Base-by-base conservation (phyloP, 2,113 vertebrate species). In the Xerus inauris region DNA sequence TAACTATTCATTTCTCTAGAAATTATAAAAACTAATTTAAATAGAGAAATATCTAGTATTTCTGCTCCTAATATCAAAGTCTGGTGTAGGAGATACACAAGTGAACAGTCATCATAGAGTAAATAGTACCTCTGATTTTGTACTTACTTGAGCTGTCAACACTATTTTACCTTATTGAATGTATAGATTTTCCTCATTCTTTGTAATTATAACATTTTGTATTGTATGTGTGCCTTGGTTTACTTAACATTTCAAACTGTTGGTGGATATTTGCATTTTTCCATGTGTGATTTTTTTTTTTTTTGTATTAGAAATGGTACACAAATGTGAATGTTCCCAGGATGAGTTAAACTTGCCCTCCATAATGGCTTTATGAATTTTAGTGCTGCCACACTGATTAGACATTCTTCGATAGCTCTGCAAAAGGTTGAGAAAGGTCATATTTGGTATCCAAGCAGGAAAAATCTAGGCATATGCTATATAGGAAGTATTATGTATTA, bases 321-420 rank as follows among this genome's bases (percentile, higher is more conserved):
- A 80, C 40, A 80, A 72, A 94, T 72, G 28, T 30, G 26, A 40
- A 35, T 89, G 22, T 84, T 30, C 86, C 28, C 71, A 57, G 28
- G 26, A 10, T 83, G 49, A 51, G 67, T 94, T 90, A 92, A 67
- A 87, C n/a, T 69, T 90, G 76, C 76, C 26, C 20, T 89, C 59
- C 13, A 17, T 77, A 75, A 42, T 95, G 69, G 12, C 54, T 69
- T 87, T 90, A 42, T 5, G 32, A 82, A 3, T 79, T 59, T 82
- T 65, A 67, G 6, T 91, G 67, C 79, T 64, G 4, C 38, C 40
- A 20, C 57, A 24, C 28, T 77, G 35, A 57, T 42, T 32, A 64
- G 42, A 30, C 7, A 32, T 93, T 96, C 62, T 45, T 82, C 75
- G n/a, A 22, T 51, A 65, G 35, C 8, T 77, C 8, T 83, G 90